Conservation (phyloP, 2,113 vertebrate genomes). For the Psittacula cyanocephala region DNA sequence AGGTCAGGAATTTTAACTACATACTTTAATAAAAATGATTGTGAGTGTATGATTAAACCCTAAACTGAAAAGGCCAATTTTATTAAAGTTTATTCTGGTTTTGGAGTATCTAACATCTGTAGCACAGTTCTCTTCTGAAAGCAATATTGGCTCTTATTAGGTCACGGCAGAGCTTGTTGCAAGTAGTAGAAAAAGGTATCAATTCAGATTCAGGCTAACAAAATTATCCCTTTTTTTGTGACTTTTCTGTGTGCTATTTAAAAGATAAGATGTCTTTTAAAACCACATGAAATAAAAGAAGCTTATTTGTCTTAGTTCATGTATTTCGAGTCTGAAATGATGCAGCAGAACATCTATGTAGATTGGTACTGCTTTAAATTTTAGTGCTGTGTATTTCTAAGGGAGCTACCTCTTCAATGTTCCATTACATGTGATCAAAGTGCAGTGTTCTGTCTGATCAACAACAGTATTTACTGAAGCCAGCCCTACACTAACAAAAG, state of each 20-base stretch:
- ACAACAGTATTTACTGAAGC: background rate
- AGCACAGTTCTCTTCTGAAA: background rate
- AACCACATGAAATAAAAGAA: background rate
- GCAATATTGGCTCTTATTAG: background rate
- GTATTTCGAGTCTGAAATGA: background rate
- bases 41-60: background rate
- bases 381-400: background rate
- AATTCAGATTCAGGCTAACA: background rate
- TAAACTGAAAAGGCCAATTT: background rate
- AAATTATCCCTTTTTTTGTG: background rate
- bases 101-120: background rate
- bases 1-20: background rate
- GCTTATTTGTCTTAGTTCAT: background rate
- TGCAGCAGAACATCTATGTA: background rate
- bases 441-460: background rate
- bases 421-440: background rate
- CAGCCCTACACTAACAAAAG: background rate
- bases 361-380: background rate
- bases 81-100: background rate
- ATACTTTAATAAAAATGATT: background rate
- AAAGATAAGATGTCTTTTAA: background rate
- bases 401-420: background rate
- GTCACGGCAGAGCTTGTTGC: background rate
- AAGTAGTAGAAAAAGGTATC: background rate
- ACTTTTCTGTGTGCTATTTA: background rate